These are phyloP conservation scores for Morphnarchus princeps DNA, from an alignment of 2,113 vertebrate genomes.

Conservation along the genomic window DNA sequence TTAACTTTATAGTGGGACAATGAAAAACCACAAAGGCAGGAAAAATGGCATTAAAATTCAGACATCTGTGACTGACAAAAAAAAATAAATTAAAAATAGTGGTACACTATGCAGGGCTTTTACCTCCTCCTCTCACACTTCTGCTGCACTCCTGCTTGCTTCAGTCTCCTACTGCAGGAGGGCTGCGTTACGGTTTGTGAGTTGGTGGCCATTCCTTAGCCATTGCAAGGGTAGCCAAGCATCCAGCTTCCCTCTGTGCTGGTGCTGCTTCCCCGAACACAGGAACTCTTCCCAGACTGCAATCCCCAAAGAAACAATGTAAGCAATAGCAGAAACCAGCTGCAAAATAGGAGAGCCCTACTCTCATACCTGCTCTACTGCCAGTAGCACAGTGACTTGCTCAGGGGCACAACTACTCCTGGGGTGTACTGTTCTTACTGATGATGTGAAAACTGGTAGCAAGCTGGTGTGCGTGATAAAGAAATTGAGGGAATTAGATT, in stretches of 20 bases:
- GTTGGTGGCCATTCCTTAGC: background rate
- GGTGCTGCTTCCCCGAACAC: background rate
- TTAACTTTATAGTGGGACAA: background rate
- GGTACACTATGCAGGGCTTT: background rate
- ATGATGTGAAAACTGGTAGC: background rate
- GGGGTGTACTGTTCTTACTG: background rate
- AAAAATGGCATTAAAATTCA: background rate
- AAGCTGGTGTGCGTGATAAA: background rate
- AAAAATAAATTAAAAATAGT: background rate
- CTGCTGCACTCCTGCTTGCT: background rate
- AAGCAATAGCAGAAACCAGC: background rate
- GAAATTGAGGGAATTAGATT: background rate
- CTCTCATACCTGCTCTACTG: background rate
- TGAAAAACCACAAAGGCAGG: background rate
- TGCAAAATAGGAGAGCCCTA: background rate
- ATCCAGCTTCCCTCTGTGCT: background rate
- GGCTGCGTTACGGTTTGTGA: rapidly evolving
- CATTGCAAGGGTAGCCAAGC: background rate
- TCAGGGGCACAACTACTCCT: rapidly evolving
- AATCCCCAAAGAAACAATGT: background rate
- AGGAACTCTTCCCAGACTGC: background rate
- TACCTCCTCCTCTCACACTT: background rate
- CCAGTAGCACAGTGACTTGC: background rate
- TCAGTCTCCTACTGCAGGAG: background rate
- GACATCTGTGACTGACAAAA: background rate